Conservation (phyloP, 2,888 invertebrate species). For the Eudasyphora cyanicolor region DNA sequence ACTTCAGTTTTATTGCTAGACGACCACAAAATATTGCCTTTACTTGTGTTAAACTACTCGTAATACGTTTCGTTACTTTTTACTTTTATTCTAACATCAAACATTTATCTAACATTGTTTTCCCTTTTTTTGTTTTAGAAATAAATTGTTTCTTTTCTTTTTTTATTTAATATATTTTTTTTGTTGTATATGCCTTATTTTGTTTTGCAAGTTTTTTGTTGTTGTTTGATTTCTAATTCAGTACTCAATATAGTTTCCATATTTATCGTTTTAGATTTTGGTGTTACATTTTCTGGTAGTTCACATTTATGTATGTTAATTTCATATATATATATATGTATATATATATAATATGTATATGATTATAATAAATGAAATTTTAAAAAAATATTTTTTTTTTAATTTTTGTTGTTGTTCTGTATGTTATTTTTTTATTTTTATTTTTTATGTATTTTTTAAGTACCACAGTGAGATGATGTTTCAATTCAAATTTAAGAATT, state of each 20-base stretch:
- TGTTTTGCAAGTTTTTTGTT: neutral
- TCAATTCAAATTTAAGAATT: constrained; percentile 11
- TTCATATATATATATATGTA: neutral
- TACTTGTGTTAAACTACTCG: constrained; percentile 12
- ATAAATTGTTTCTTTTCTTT: neutral
- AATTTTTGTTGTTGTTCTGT: neutral
- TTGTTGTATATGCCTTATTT: constrained; percentile 4
- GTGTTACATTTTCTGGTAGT: constrained; percentile 53
- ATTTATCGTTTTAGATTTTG: constrained; percentile 40
- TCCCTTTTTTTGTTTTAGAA: constrained; percentile 14
- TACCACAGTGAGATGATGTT: constrained; percentile 26
- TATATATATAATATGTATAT: too few relatives aligned
- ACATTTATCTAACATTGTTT: constrained; percentile 55
- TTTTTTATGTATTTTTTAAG: constrained; percentile 17
- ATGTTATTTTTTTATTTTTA: neutral
- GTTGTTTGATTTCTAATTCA: constrained; percentile 11
- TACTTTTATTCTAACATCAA: constrained; percentile 53
- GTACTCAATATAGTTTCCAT: constrained; percentile 17
- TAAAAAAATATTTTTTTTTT: neutral
- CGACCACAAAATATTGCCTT: constrained; percentile 62
- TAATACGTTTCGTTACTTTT: constrained; percentile 35
- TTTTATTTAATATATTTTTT: too few relatives aligned
- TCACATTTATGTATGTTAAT: neutral
- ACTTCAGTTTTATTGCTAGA: constrained; percentile 8
- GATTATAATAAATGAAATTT: too few relatives aligned